Base-by-base conservation (phyloP, 1,140 invertebrate species). In the Aradophagus sp. region DNA sequence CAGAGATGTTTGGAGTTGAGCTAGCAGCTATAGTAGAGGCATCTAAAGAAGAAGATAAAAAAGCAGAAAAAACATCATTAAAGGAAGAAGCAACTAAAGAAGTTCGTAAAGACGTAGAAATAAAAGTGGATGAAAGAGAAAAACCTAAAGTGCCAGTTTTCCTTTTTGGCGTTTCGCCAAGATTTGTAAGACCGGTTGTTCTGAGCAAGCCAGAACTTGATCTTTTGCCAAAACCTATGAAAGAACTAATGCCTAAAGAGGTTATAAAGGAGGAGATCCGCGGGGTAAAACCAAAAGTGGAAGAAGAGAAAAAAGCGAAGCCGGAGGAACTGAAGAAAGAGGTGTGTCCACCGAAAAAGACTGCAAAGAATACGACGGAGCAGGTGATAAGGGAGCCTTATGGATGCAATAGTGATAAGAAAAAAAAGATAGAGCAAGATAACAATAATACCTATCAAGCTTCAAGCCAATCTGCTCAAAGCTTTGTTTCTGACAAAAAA, bases 71-170 rank as follows among this genome's bases (percentile, higher is more conserved):
- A 41, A 41, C 38, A 41, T 41, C 38, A 41, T 41, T 41, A 41
- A 44, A 36, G 20, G 20, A 36, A 50, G 45, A 50, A 39, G 36
- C 5, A 50, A 36, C 2, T 38, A 52, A 52, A 52, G 48, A 39
- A 52, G 48, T 52, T 52, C 48, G 35, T 52, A n/a, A 52, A 50
- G 10, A 50, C 31, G 34, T 50, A 50, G 45, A 36, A 50, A 50
- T 36, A 7, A 50, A 50, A 11, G 45, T 50, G 20, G 19, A 36
- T 50, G 17, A 44, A 44, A 44, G 41, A 44, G 41, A 44, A 44
- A 44, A 44, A 16, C 12, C 41, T 44, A 44, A 44, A 50, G 34
- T 36, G 34, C 45, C 31, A 36, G 34, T 50, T 50, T 50, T 12
- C 45, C 45, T 50, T 36, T 35, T 50, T 52, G 17, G 27, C 2